Percentiles rank a stretch among this genome's conserved stretches.
Conservation (phyloP, 2,888 invertebrate genomes). For the Xylocampa areola region DNA sequence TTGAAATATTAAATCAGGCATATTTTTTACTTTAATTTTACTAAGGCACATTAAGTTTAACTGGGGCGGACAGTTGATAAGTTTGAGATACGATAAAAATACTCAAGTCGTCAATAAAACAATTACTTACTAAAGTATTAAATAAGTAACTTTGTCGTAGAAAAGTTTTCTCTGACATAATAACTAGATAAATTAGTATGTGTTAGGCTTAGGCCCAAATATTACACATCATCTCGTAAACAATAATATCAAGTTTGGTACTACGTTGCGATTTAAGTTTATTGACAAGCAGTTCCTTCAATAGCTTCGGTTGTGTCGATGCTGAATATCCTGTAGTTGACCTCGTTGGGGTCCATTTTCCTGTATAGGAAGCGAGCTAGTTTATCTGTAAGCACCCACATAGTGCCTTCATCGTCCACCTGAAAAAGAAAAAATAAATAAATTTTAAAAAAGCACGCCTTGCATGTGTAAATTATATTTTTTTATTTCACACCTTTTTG, state of each 20-base stretch:
- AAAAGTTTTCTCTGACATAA: background rate
- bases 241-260: background rate
- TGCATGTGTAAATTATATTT: too few species aligned
- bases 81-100: too few species aligned
- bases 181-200: background rate
- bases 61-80: too few species aligned
- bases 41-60: too few species aligned
- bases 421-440: constrained; percentile 65
- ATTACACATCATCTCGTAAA: background rate
- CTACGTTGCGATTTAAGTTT: constrained; percentile 14
- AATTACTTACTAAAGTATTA: too few species aligned
- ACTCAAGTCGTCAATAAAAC: too few species aligned
- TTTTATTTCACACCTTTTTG: too few species aligned
- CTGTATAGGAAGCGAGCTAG: constrained; percentile 93
- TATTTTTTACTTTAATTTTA: too few species aligned
- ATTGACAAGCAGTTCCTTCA: constrained; percentile 88
- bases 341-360: constrained; percentile 91
- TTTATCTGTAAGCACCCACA: constrained; percentile 94
- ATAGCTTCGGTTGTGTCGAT: constrained; percentile 88
- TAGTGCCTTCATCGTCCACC: constrained; percentile 86
- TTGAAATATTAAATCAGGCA: too few species aligned
- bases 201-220: background rate
- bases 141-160: too few species aligned
- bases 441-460: background rate
- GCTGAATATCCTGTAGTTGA: constrained; percentile 92